Percentiles rank a stretch among this genome's conserved stretches.
Evolutionary conservation across 2,797 vertebrate species (phyloP).

Genomic region (Gouania willdenowi): DNA sequence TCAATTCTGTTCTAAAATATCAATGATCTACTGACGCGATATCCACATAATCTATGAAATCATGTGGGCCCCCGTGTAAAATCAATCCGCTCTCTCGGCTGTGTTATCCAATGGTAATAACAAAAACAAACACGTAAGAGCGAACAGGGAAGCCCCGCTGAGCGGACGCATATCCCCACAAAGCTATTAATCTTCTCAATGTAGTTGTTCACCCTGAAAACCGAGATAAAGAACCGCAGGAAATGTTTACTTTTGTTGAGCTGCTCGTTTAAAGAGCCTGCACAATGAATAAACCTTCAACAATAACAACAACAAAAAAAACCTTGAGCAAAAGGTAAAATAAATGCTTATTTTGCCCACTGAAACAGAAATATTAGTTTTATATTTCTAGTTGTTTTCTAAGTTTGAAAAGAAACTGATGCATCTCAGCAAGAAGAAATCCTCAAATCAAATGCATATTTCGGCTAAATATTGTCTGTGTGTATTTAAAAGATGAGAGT

Average conservation of each 20-base stretch:
- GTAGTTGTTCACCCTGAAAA: slow-evolving; percentile 77
- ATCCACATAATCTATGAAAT: slow-evolving; percentile 39
- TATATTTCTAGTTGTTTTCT: too few relatives aligned
- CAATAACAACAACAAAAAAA: too few relatives aligned
- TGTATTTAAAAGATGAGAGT: too few relatives aligned
- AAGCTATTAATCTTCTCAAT: slow-evolving; percentile 76
- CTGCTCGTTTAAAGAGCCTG: slow-evolving; percentile 56
- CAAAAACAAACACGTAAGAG: slow-evolving; percentile 74
- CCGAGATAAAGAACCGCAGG: slow-evolving; percentile 74
- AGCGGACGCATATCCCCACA: slow-evolving; percentile 69
- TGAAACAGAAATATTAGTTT: too few relatives aligned
- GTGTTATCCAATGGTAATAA: slow-evolving; percentile 71
- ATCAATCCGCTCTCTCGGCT: slow-evolving; percentile 50
- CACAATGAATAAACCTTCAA: slow-evolving; percentile 25
- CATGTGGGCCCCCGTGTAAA: slow-evolving; percentile 34
- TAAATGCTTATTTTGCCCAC: slow-evolving; percentile 19
- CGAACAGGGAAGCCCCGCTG: slow-evolving; percentile 64
- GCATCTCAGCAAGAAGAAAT: too few relatives aligned
- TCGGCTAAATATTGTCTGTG: too few relatives aligned
- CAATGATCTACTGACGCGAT: too few relatives aligned
- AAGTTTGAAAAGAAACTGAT: too few relatives aligned
- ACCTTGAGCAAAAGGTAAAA: not conserved
- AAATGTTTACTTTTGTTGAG: slow-evolving; percentile 75
- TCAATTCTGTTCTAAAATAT: too few relatives aligned
- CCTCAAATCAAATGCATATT: too few relatives aligned